phyloP scores from a whole-genome alignment of 2,888 invertebrate genomes.

The Drosophila neonasuta region DNA sequence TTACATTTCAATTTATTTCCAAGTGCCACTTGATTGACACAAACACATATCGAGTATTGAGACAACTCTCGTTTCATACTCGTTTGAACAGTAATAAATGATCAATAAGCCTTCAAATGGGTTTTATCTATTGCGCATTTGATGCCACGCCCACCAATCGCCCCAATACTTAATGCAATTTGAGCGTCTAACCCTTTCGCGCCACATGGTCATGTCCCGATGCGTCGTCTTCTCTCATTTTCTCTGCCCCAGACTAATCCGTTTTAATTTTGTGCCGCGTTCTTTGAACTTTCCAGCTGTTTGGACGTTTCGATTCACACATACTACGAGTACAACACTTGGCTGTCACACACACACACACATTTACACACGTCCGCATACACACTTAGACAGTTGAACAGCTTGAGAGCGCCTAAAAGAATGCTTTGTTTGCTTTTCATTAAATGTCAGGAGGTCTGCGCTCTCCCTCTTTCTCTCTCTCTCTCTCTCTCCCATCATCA shows the following conservation, averaged over 20 bases:
- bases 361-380: slow-evolving; percentile 2
- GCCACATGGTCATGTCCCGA: neutral
- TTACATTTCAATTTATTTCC: slow-evolving; percentile 23
- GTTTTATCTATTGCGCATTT: slow-evolving; percentile 35
- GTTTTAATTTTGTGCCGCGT: slow-evolving; percentile 57
- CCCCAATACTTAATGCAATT: slow-evolving; percentile 27
- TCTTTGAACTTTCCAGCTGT: slow-evolving; percentile 67
- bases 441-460: slow-evolving; percentile 45
- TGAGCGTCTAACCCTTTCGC: slow-evolving; percentile 1
- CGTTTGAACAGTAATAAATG: slow-evolving; percentile 28
- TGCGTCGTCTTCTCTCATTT: neutral
- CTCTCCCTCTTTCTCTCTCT: neutral
- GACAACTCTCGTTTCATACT: slow-evolving; percentile 5
- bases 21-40: slow-evolving; percentile 24
- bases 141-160: slow-evolving; percentile 16
- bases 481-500: neutral
- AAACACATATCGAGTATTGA: neutral
- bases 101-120: slow-evolving; percentile 31
- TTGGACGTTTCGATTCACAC: slow-evolving; percentile 11
- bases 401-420: slow-evolving; percentile 54
- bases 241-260: slow-evolving; percentile 39
- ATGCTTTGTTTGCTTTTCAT: slow-evolving; percentile 73
- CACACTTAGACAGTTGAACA: slow-evolving; percentile 36
- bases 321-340: neutral
- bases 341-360: slow-evolving; percentile 11